A percentile compares a stretch with the other conserved stretches of the same genome.
phyloP scores from a whole-genome alignment of 2,113 vertebrate species.

The Megalops atlanticus region DNA sequence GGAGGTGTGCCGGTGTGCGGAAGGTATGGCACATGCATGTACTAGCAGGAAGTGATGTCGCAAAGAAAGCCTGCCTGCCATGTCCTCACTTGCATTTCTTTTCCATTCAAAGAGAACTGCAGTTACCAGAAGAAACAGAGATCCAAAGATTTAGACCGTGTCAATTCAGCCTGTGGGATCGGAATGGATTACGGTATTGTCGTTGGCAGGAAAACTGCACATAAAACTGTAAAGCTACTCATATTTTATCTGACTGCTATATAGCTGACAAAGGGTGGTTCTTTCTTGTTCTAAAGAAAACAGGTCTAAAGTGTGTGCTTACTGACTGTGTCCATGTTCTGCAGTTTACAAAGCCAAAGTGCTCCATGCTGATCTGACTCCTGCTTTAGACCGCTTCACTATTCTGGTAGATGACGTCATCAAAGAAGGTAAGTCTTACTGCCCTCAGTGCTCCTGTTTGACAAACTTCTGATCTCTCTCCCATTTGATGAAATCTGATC shows the following conservation, averaged over 20 bases:
- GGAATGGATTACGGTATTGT: conserved; percentile 62
- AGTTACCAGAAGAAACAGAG: conserved; percentile 61
- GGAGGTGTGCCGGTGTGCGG: conserved; percentile 65
- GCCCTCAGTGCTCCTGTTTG: too few species aligned
- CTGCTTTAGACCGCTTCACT: conserved; percentile 57
- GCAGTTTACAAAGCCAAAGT: conserved; percentile 66
- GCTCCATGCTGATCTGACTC: accelerated
- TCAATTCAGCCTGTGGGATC: conserved; percentile 62
- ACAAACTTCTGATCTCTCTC: too few species aligned
- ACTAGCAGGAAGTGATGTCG: background rate
- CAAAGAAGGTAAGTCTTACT: conserved; percentile 67
- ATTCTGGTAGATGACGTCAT: conserved; percentile 58
- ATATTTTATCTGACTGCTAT: background rate
- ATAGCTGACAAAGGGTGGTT: background rate
- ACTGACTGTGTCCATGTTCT: background rate
- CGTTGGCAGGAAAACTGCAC: background rate
- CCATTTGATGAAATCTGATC: too few species aligned
- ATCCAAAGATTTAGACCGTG: conserved; percentile 39
- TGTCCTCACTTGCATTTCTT: background rate
- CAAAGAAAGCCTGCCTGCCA: background rate
- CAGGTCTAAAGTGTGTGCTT: background rate
- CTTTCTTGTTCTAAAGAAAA: background rate
- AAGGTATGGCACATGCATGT: conserved; percentile 52
- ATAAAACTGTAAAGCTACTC: background rate
- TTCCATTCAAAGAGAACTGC: conserved; percentile 74